Conservation (phyloP, 2,113 vertebrate genomes). For the Eudorcas thomsonii region DNA sequence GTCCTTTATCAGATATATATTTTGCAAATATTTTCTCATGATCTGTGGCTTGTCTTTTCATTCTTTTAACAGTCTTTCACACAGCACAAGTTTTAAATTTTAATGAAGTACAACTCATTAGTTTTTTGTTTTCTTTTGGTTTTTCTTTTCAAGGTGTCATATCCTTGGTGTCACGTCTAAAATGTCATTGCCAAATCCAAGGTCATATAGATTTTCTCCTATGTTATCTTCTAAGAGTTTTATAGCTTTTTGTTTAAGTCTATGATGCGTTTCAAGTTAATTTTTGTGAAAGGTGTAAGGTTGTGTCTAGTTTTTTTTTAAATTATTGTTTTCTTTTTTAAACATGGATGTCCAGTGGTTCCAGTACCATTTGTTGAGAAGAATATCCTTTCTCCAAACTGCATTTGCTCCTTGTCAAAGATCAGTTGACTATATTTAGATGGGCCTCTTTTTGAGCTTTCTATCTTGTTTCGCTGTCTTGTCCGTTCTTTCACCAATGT, state of each 20-base stretch:
- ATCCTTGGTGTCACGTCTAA: neutral
- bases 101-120: neutral
- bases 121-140: neutral
- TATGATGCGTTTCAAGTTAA: neutral
- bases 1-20: neutral
- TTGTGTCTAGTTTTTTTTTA: neutral
- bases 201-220: neutral
- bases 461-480: neutral
- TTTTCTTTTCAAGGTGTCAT: neutral
- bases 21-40: neutral
- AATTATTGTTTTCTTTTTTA: neutral
- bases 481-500: neutral
- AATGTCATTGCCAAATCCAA: neutral
- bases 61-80: neutral
- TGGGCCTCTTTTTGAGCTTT: neutral
- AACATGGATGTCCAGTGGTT: neutral
- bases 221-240: neutral
- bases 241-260: neutral
- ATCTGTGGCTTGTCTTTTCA: neutral
- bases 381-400: neutral
- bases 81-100: neutral
- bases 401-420: neutral
- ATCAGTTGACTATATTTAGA: neutral
- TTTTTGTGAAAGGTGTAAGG: neutral
- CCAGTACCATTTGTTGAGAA: neutral